Base-by-base conservation (phyloP, 2,797 vertebrate genomes). In the Semaprochilodus insignis region DNA sequence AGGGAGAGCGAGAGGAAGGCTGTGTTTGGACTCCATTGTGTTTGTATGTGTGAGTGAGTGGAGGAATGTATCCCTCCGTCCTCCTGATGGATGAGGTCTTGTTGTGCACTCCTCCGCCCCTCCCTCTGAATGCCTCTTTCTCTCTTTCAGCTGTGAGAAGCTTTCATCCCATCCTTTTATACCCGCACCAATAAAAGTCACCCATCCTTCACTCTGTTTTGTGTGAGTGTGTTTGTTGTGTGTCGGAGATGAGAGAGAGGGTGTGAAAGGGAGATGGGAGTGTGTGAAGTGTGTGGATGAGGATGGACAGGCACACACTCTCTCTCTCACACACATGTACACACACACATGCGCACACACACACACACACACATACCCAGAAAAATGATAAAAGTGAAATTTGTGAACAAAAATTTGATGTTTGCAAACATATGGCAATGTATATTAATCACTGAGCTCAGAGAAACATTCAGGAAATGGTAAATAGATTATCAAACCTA, bases 11-110 rank as follows among this genome's bases (percentile, higher is more conserved):
- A 85, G 83, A 77, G 88, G 90, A 91, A 93, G 91, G 92, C 91
- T 93, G 92, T 92, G 92, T 92, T 92, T 94, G 92, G 93, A 95
- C 91, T 91, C 91, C 82, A 65, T 70, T 65, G 63, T 95, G 94
- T 95, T 93, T 94, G 91, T 94, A 95, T 95, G 95, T 95, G 94
- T 95, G 94, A 92, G 77, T 91, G 91, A 91, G 91, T 93, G 90
- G 88, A 92, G 94, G 94, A 95, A 95, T 95, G 95, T 93, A 91
- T 93, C 94, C 91, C 93, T 93, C 93, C 90, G 90, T 91, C 92
- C 80, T 62, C 89, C 94, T 95, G 95, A 95, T 95, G 95, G 95
- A 95, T 95, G 94, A 94, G 93, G 92, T 92, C 95, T 95, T 95
- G 95, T 95, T 94, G 93, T 94, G 91, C 93, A 95, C 95, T 95